A percentile compares a stretch with the other conserved stretches of the same genome.
phyloP scores from a whole-genome alignment of 1,140 invertebrate genomes.

The Drosophila tani region DNA sequence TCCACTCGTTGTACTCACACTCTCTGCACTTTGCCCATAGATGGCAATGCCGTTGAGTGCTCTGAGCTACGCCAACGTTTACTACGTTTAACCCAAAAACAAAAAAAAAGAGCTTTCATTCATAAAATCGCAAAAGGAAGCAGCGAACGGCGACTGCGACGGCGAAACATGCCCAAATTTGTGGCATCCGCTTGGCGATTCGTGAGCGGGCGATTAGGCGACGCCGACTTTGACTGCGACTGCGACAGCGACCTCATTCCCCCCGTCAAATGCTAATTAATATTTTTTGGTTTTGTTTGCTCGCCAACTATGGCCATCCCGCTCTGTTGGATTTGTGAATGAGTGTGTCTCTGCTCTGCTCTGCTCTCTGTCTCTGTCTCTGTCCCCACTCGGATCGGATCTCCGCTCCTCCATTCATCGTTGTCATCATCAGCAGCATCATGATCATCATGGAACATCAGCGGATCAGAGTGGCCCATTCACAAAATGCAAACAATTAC shows the following conservation, averaged over 20 bases:
- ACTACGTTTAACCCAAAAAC: constrained; percentile 51
- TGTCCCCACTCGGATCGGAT: constrained; percentile 24
- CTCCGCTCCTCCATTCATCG: constrained; percentile 52
- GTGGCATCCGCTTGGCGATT: constrained; percentile 76
- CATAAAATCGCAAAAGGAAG: constrained; percentile 80
- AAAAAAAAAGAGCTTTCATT: constrained; percentile 60
- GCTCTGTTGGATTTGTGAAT: constrained; percentile 63
- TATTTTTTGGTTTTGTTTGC: constrained; percentile 77
- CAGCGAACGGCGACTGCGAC: constrained; percentile 53
- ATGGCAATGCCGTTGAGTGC: constrained; percentile 54
- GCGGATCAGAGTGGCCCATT: constrained; percentile 30
- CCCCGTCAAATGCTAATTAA: constrained; percentile 75
- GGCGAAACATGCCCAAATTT: constrained; percentile 76
- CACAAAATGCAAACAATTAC: constrained; percentile 29
- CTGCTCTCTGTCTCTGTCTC: background rate
- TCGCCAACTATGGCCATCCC: constrained; percentile 21
- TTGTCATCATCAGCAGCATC: constrained; percentile 27
- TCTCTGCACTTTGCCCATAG: constrained; percentile 74
- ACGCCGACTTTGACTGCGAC: constrained; percentile 16
- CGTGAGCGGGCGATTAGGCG: constrained; percentile 71
- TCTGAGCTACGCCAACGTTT: constrained; percentile 46
- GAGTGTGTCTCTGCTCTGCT: constrained; percentile 36
- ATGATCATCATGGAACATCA: constrained; percentile 5
- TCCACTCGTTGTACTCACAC: constrained; percentile 24
- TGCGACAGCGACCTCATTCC: constrained; percentile 30